Evolutionary conservation across 2,888 invertebrate species (phyloP).

Genomic region (Scelioninae gen. 1): DNA sequence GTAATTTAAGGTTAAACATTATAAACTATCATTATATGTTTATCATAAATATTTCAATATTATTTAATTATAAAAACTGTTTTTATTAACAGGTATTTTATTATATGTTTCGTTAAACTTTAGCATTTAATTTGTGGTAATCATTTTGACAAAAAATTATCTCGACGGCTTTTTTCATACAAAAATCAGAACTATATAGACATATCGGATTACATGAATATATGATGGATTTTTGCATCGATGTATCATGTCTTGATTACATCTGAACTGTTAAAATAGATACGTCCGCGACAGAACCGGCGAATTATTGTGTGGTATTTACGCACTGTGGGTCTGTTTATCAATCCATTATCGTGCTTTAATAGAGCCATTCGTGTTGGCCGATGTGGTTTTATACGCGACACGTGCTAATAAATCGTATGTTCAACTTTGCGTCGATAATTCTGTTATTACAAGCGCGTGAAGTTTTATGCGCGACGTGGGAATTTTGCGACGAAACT

Average conservation of each 20-base stretch:
- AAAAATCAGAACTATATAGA: not conserved
- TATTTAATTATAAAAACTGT: too few species aligned
- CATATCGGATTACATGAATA: constrained; percentile 15
- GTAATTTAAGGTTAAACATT: too few species aligned
- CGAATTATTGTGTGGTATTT: constrained; percentile 62
- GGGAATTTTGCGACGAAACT: constrained; percentile 63
- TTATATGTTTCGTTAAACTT: too few species aligned
- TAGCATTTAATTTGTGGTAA: too few species aligned
- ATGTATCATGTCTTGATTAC: constrained; percentile 46
- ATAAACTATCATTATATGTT: too few species aligned
- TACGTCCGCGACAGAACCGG: constrained; percentile 46
- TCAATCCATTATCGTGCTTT: constrained; percentile 69
- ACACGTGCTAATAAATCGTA: constrained; percentile 70
- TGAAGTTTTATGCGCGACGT: constrained; percentile 66
- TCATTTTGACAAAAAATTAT: too few species aligned
- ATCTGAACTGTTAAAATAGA: constrained; percentile 53
- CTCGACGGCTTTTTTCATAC: too few species aligned
- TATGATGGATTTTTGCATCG: constrained; percentile 34
- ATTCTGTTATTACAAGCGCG: constrained; percentile 64
- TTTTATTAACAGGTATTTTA: too few species aligned
- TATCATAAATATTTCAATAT: too few species aligned
- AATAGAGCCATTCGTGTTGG: constrained; percentile 58
- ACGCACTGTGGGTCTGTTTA: constrained; percentile 67
- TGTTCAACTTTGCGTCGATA: constrained; percentile 66
- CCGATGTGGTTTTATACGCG: constrained; percentile 62